A percentile compares a stretch with the other conserved stretches of the same genome.
phyloP scores from a whole-genome alignment of 2,888 invertebrate genomes.

The Hyposoter dolosus region DNA sequence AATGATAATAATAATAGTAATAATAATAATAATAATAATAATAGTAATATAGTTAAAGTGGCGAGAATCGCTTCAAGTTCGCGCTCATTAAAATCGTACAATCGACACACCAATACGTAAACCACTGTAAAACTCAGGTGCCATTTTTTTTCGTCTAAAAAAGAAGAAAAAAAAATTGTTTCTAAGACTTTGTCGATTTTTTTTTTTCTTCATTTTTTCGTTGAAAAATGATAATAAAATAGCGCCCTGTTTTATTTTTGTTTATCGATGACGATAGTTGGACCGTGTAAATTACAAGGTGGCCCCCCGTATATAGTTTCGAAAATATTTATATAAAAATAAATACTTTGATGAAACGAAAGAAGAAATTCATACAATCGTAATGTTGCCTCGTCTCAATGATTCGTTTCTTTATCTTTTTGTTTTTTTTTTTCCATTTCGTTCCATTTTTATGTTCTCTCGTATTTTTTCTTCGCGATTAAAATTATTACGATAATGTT shows the following conservation, averaged over 20 bases:
- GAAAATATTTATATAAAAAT: conserved; percentile 84
- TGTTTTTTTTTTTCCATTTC: conserved; percentile 33
- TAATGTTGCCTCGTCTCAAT: conserved; percentile 60
- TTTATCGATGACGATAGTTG: conserved; percentile 68
- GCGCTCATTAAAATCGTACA: conserved; percentile 45
- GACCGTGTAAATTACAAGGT: conserved; percentile 75
- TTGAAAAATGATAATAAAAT: background rate
- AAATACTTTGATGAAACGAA: conserved; percentile 82
- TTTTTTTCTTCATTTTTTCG: background rate
- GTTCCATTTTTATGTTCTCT: conserved; percentile 38
- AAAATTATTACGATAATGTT: conserved; percentile 73
- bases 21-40: conserved; percentile 39
- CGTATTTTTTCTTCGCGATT: conserved; percentile 23
- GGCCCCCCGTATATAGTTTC: conserved; percentile 73
- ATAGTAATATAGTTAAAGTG: conserved; percentile 45
- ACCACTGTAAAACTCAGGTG: conserved; percentile 44
- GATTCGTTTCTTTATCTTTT: conserved; percentile 39
- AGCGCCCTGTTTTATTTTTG: background rate
- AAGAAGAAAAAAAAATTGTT: background rate
- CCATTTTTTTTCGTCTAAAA: background rate
- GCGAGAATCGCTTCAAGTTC: conserved; percentile 44
- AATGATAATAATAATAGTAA: conserved; percentile 30
- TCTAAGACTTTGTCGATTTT: background rate
- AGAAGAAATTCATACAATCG: background rate
- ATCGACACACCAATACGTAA: conserved; percentile 23